Base-by-base conservation (phyloP, 2,113 vertebrate species). In the Glaucidium brasilianum region DNA sequence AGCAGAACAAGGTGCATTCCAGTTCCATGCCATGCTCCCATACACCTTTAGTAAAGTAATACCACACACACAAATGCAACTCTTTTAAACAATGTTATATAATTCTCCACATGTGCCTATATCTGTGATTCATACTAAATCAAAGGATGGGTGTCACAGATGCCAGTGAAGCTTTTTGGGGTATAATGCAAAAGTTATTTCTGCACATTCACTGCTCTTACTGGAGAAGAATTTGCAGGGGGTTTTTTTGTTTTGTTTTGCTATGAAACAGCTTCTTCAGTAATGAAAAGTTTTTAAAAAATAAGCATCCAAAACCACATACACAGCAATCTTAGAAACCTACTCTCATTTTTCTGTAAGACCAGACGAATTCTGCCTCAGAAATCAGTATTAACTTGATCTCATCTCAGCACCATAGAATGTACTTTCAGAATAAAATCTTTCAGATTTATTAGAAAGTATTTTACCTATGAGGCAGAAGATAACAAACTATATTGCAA, bases 91-190 rank as follows among this genome's bases (percentile, higher is more conserved):
- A 56, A 26, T 23, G 64, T 0, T n/a, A 74, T 4, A 39, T 30
- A 66, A 52, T 21, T 56, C 35, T 47, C 34, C 71, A 45, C 22
- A 2, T 0, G 1, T 56, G 27, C 13, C 37, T 53, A 3, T 16
- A 60, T 35, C 22, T 82, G 32, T 15, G 10, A 78, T 12, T 50
- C 8, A 15, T 10, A 15, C 17, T 49, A 81, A 84, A 67, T 11
- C 32, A 55, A 81, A 22, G n/a, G 21, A 66, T 3, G 0, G 13
- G 9, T 71, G 37, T 8, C 52, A 62, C 26, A 59, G 32, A n/a
- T 8, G 22, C 9, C 56, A 87, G 8, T 6, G 15, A 17, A 87
- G 22, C 4, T 50, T 71, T 25, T 6, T 2, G 4, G 12, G 6
- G 2, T 85, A 41, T 11, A 23, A 43, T 21, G 23, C 6, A 14